These are phyloP conservation scores for Meloe dianella DNA, from an alignment of 2,888 invertebrate genomes.

Conservation along the genomic window DNA sequence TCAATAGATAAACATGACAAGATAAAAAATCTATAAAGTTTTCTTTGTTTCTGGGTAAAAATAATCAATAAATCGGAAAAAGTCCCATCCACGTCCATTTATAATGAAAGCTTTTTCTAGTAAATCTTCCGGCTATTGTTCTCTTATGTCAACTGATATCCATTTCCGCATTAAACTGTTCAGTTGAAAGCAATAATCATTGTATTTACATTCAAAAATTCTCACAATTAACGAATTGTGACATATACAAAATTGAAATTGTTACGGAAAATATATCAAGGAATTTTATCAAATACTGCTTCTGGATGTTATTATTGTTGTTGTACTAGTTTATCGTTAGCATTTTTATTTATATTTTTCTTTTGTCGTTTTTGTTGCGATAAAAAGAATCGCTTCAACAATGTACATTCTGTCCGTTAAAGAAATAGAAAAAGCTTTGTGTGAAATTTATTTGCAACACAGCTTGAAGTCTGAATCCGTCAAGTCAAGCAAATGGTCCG, in stretches of 20 bases:
- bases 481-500: constrained; percentile 33
- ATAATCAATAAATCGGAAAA: neutral
- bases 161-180: neutral
- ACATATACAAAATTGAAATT: neutral
- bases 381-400: constrained; percentile 23
- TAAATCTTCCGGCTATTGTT: neutral
- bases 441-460: constrained; percentile 32
- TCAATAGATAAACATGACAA: neutral
- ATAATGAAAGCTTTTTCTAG: neutral
- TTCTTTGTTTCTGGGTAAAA: neutral
- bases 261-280: too few species aligned
- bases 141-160: neutral
- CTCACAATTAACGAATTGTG: neutral
- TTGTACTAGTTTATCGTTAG: too few species aligned
- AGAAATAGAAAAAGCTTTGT: neutral
- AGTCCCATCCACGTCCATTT: neutral
- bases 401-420: constrained; percentile 6
- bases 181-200: neutral
- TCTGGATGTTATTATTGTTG: too few species aligned
- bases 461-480: constrained; percentile 22
- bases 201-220: neutral
- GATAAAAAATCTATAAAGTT: neutral
- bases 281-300: too few species aligned
- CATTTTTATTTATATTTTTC: too few species aligned
- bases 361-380: constrained; percentile 17